A percentile compares a stretch with the other conserved stretches of the same genome.
Evolutionary conservation across 1,140 invertebrate genomes (phyloP).

Genomic region (Pollicipes pollicipes): DNA sequence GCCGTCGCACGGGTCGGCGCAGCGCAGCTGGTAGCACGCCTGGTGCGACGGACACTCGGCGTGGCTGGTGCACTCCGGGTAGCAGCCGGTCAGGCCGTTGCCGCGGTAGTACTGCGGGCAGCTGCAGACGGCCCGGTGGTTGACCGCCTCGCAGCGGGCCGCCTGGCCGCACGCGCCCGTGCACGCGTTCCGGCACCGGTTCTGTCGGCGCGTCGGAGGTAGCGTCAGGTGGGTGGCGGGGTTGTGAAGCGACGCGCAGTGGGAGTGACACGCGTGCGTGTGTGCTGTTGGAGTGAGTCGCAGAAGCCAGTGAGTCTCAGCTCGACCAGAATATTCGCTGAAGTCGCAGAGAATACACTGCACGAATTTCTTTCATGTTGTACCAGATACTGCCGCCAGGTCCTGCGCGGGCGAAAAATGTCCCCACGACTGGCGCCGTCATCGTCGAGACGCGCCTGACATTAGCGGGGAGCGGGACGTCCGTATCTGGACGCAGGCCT

Average conservation of each 20-base stretch:
- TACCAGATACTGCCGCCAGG: too few relatives aligned
- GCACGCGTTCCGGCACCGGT: conserved; percentile 21
- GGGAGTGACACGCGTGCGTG: too few relatives aligned
- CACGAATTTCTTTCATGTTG: too few relatives aligned
- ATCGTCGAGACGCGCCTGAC: neutral
- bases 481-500: neutral
- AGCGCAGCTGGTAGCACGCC: conserved; percentile 39
- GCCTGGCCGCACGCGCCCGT: conserved; percentile 20
- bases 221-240: neutral
- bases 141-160: conserved; percentile 20
- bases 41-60: conserved; percentile 45
- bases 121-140: conserved; percentile 20
- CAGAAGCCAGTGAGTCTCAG: too few relatives aligned
- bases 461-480: neutral
- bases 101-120: conserved; percentile 23
- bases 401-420: too few relatives aligned
- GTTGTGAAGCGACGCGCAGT: too few relatives aligned
- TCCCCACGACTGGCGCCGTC: too few relatives aligned
- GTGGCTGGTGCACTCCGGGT: conserved; percentile 24
- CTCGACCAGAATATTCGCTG: too few relatives aligned
- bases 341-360: too few relatives aligned
- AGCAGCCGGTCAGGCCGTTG: conserved; percentile 17
- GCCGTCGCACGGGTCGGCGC: conserved; percentile 39
- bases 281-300: too few relatives aligned
- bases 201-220: conserved; percentile 12